A percentile compares a stretch with the other conserved stretches of the same genome.
phyloP scores from a whole-genome alignment of 2,797 vertebrate species.

The Schizopygopsis pylzovi region DNA sequence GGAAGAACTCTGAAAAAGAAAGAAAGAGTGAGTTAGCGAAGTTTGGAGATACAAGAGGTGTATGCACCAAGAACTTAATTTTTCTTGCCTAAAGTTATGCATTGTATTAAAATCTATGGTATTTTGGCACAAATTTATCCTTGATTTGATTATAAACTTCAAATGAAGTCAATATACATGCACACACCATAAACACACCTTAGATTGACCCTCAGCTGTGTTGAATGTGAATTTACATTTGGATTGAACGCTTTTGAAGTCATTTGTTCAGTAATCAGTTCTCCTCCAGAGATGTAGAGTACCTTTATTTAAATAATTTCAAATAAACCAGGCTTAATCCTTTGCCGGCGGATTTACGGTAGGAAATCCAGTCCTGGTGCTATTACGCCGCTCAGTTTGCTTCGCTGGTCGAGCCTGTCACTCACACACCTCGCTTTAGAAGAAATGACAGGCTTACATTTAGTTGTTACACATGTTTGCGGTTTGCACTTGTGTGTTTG shows the following conservation, averaged over 20 bases:
- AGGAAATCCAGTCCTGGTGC: conserved; percentile 25
- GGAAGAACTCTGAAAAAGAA: background rate
- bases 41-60: background rate
- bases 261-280: conserved; percentile 47
- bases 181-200: background rate
- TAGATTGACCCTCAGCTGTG: conserved; percentile 12
- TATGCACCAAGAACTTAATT: background rate
- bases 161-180: background rate
- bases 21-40: background rate
- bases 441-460: conserved; percentile 32
- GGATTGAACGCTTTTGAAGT: conserved; percentile 1
- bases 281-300: conserved; percentile 34
- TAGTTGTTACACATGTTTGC: conserved; percentile 3
- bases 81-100: background rate
- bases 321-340: conserved; percentile 55
- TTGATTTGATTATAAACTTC: background rate
- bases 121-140: background rate
- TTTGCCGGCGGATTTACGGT: conserved; percentile 30
- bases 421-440: background rate
- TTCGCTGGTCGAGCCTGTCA: conserved; percentile 21
- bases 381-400: conserved; percentile 22
- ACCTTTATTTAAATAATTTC: conserved; percentile 46
- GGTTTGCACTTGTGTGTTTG: background rate
- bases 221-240: conserved; percentile 50
- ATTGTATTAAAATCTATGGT: background rate